Percentiles rank a stretch among this genome's conserved stretches.
Evolutionary conservation across 2,113 vertebrate species (phyloP).

Genomic region (Anoura caudifer): DNA sequence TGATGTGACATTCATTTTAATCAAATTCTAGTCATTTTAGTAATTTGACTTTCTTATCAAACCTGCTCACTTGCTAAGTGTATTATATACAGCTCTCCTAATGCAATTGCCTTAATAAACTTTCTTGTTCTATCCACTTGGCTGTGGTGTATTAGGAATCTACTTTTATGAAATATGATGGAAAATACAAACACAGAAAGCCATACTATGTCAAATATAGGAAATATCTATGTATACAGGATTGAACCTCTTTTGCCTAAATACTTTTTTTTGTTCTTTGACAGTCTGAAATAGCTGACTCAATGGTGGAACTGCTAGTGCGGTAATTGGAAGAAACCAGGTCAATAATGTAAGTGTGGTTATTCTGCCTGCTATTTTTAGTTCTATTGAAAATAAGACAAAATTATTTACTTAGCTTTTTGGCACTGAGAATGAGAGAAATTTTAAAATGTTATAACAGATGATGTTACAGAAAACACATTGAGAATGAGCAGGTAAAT

Average conservation of each 20-base stretch:
- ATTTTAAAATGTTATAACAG: not conserved
- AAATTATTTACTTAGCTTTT: not conserved
- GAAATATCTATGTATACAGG: not conserved
- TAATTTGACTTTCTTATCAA: constrained; percentile 76
- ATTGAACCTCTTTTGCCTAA: not conserved
- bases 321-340: not conserved
- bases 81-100: constrained; percentile 43
- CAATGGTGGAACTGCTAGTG: not conserved
- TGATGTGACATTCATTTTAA: constrained; percentile 75
- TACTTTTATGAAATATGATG: not conserved
- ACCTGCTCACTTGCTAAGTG: constrained; percentile 38
- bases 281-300: not conserved
- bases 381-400: not conserved
- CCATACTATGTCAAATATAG: not conserved
- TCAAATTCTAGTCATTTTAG: constrained; percentile 65
- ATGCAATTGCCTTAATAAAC: constrained; percentile 71
- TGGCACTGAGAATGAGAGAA: not conserved
- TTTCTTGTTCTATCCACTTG: constrained; percentile 62
- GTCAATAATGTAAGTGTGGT: not conserved
- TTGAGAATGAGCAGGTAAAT: not conserved
- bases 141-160: constrained; percentile 15
- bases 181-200: not conserved
- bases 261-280: not conserved
- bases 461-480: not conserved
- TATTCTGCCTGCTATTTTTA: constrained; percentile 2